Evolutionary conservation across 2,113 vertebrate genomes (phyloP).

Genomic region (Myxocyprinus asiaticus): DNA sequence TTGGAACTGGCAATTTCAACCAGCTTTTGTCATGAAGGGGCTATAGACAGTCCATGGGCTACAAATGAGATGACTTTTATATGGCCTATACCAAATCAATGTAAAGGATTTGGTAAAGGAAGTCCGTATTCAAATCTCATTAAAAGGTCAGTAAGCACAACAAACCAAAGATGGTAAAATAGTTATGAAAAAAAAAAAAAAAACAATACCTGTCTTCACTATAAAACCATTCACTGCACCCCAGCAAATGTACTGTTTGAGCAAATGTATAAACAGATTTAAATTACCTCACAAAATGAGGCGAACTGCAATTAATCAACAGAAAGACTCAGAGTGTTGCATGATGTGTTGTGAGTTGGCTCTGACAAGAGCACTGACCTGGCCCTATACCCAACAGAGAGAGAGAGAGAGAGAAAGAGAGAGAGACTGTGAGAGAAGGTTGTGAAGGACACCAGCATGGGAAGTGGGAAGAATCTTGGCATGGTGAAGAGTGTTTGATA

Average conservation of each 20-base stretch:
- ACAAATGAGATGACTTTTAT: too few species aligned
- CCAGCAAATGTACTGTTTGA: conserved; percentile 16
- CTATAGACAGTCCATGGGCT: too few species aligned
- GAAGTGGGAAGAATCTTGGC: conserved; percentile 33
- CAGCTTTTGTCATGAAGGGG: too few species aligned
- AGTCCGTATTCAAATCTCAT: too few species aligned
- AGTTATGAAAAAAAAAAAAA: neutral
- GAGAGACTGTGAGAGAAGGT: neutral
- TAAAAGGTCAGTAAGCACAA: neutral
- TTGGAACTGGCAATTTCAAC: too few species aligned
- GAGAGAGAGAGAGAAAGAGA: neutral
- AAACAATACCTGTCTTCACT: neutral
- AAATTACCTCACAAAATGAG: conserved; percentile 28
- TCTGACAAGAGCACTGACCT: conserved; percentile 5
- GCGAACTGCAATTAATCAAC: conserved; percentile 19
- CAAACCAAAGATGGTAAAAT: neutral
- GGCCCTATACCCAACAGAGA: neutral
- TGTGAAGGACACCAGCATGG: conserved; percentile 31
- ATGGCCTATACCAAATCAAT: too few species aligned
- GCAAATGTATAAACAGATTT: neutral
- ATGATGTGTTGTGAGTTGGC: conserved; percentile 38
- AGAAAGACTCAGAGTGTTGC: conserved; percentile 16
- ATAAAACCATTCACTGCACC: conserved; percentile 1
- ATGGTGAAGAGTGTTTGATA: conserved; percentile 26
- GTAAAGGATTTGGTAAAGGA: too few species aligned